Conservation (phyloP, 2,113 vertebrate species). For the Brienomyrus brachyistius region DNA sequence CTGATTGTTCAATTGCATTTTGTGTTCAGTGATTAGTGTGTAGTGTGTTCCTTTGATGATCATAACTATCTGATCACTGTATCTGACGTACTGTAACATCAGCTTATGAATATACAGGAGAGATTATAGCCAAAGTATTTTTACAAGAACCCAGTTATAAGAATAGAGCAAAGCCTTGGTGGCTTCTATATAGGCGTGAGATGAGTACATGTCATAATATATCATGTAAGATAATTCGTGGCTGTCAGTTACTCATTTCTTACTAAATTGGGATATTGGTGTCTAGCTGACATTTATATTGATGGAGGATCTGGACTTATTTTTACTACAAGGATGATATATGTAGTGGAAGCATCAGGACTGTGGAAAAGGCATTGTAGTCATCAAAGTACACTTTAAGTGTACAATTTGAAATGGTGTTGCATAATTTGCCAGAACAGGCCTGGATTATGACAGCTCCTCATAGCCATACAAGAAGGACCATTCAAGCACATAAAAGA, state of each 20-base stretch:
- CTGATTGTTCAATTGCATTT: neutral
- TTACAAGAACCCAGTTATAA: slow-evolving; percentile 11
- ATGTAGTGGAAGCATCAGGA: neutral
- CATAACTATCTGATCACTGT: neutral
- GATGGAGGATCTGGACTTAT: neutral
- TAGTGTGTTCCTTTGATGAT: neutral
- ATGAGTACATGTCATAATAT: neutral
- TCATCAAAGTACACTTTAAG: neutral
- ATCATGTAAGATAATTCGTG: neutral
- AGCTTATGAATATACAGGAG: neutral
- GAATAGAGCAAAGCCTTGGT: neutral
- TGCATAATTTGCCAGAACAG: neutral
- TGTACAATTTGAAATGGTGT: neutral
- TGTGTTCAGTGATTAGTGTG: neutral
- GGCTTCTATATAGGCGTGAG: neutral
- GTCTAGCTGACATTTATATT: neutral
- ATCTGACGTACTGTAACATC: neutral
- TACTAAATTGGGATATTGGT: neutral
- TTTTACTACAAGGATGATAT: neutral
- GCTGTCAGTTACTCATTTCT: neutral
- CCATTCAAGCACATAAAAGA: neutral
- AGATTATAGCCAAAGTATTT: neutral
- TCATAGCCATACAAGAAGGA: neutral
- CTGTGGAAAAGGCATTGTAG: neutral
- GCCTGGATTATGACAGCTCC: neutral